These are phyloP conservation scores for Girardia tigrina DNA, from an alignment of 2,888 invertebrate species.

Conservation along the genomic window DNA sequence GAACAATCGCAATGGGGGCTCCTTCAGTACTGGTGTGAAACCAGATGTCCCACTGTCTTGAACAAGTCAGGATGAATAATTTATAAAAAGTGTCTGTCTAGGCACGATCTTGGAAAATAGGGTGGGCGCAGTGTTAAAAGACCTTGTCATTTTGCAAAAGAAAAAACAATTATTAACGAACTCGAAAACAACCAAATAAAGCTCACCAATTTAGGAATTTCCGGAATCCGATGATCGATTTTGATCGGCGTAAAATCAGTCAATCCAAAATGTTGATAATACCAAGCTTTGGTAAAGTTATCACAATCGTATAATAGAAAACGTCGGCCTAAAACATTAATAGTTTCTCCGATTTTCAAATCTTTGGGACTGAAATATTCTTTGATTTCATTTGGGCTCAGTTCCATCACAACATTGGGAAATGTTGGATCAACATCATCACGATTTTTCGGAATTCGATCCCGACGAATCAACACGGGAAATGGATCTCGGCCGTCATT, in stretches of 20 bases:
- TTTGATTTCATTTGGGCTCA: constrained; percentile 59
- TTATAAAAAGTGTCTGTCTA: too few species aligned
- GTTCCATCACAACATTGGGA: constrained; percentile 59
- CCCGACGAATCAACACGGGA: constrained; percentile 62
- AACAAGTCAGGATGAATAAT: too few species aligned
- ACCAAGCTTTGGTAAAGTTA: constrained; percentile 65
- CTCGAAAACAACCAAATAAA: too few species aligned
- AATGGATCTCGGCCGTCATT: constrained; percentile 67
- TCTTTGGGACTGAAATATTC: constrained; percentile 68
- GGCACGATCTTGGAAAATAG: too few species aligned
- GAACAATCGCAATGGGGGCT: too few species aligned
- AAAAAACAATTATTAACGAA: too few species aligned
- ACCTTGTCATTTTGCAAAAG: too few species aligned
- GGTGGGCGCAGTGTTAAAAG: too few species aligned
- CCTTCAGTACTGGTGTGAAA: too few species aligned
- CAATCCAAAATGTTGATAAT: constrained; percentile 52
- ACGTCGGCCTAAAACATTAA: constrained; percentile 49
- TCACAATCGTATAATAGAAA: constrained; percentile 69
- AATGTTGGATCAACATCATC: constrained; percentile 51
- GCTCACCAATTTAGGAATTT: constrained; percentile 46
- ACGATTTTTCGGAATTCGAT: constrained; percentile 64
- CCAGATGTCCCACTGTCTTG: too few species aligned
- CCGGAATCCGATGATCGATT: constrained; percentile 41
- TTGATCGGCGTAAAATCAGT: constrained; percentile 50
- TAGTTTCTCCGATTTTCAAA: constrained; percentile 59